Base-by-base conservation (phyloP, 2,888 invertebrate genomes). In the Drosophila tripunctata region DNA sequence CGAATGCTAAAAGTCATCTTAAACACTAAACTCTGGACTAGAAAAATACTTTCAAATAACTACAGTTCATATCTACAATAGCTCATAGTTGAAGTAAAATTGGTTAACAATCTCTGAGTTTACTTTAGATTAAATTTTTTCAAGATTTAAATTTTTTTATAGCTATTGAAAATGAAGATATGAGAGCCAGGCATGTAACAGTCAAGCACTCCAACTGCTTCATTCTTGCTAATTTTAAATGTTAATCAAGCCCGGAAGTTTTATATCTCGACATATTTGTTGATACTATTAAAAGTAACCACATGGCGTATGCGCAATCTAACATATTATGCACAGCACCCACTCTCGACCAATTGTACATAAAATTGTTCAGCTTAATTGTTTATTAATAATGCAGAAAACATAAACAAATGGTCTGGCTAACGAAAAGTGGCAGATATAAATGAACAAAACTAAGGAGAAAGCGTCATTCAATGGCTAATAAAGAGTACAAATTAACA, bases 281-380 rank as follows among this genome's bases (percentile, higher is more conserved):
- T 60, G 44, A 45, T 62, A 47, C 50, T 24, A 61, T 43, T 52
- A 67, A 85, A 43, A 64, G 44, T 14, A 61, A 67, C 77, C 80
- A 88, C 84, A 88, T 81, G 88, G 81, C 87, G 81, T 62, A 81
- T 88, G 33, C 84, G 68, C 41, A 68, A 44, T 62, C 35, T 51
- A n/a, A n/a, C n/a, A 41, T 56, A 45, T 63, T 64, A 24, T 27
- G 62, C 58, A 72, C 56, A 72, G 40, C 66, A 51, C 66, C 66
- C 87, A 77, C 69, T 60, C 69, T 60, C 48, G 55, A 43, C 76
- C 58, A 58, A 78, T 55, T 43, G 17, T 44, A 43, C 52, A 56
- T 44, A 27, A 63, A 64, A 74, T 60, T 47, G 27, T 40, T 31
- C 45, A 56, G 52, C 22, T 45, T 63, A 67, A 87, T 65, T 74